Evolutionary conservation across 1,140 invertebrate genomes (phyloP), one percentile per base, ranked within the genome.

Genomic region (Pseudomyrmex cubaensis): DNA sequence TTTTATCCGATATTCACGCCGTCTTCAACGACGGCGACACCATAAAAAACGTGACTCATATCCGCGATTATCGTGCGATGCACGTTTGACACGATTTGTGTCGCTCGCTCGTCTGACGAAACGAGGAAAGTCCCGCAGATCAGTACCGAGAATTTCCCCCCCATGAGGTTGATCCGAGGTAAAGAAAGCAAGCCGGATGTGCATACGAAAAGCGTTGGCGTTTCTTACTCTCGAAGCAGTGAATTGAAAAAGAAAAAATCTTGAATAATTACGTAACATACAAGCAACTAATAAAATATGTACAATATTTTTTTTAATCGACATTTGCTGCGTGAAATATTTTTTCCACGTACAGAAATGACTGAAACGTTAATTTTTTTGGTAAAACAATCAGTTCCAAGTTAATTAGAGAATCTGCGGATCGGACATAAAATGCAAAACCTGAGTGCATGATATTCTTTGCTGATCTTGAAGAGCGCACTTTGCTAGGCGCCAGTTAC

Each of bases 11-110:
- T 46, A 54, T 64, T 75, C 67, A 22, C 20, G 5, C 13, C 46
- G 25, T 35, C 25, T 56, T 44, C 1, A 12, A 17, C 35, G 44
- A 25, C 25, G 25, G 2, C 3, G 25, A 80, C 10, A 17, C 15
- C 64, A 54, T 44, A 13, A 50, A n/a, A 76, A 64, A 44, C 44
- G 12, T 88, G 86, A 88, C 69, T 88, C 87, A 88, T 59, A 62
- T 25, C 54, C 82, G 75, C 25, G 86, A 88, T 88, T 85, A 69
- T 57, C 74, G 76, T 87, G 87, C 86, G 70, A 82, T 85, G 75
- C 86, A 88, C 82, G 87, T 73, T 62, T 88, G 86, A 88, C 86
- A 88, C 87, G 86, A 85, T 88, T 87, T 57, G 75, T 46, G 59
- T 59, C 66, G 69, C 66, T 56, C 15, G 48, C 85, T 73, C 52